phyloP scores from a whole-genome alignment of 2,797 vertebrate genomes.

The Tinamus major region DNA sequence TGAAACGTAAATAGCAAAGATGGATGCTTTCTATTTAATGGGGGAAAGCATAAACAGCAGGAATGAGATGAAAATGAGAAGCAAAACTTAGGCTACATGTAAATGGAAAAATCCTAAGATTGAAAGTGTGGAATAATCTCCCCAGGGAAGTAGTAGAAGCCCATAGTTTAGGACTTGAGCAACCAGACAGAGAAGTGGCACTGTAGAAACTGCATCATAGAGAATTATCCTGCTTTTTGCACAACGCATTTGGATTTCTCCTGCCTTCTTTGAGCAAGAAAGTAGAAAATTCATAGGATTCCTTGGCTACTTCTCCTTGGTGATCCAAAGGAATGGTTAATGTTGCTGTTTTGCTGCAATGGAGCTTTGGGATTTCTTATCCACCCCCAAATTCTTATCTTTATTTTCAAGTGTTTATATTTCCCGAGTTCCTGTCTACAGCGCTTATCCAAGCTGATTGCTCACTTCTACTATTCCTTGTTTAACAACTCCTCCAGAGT shows the following conservation, averaged over 20 bases:
- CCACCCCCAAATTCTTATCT: conserved; percentile 59
- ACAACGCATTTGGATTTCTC: background rate
- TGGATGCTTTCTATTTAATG: background rate
- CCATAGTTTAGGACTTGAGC: background rate
- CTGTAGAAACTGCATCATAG: background rate
- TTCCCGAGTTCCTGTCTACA: conserved; percentile 56
- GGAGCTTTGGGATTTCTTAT: conserved; percentile 70
- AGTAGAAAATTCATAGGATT: background rate
- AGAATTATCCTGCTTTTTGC: background rate
- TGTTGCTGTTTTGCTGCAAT: background rate
- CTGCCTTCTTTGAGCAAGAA: background rate
- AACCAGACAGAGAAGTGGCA: conserved; percentile 39
- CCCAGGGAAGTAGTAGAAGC: background rate
- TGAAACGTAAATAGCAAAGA: fast-evolving
- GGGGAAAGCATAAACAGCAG: background rate
- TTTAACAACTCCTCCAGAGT: conserved; percentile 49
- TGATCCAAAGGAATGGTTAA: conserved; percentile 43
- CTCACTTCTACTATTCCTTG: conserved; percentile 63
- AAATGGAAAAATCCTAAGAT: conserved; percentile 2
- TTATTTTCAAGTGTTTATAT: conserved; percentile 63
- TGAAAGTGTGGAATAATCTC: background rate
- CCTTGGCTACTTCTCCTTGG: conserved; percentile 40
- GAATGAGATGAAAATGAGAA: conserved; percentile 51
- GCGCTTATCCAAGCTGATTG: conserved; percentile 64
- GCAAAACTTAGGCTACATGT: conserved; percentile 14